phyloP scores from a whole-genome alignment of 2,797 vertebrate genomes.

The Myotis pilosus region DNA sequence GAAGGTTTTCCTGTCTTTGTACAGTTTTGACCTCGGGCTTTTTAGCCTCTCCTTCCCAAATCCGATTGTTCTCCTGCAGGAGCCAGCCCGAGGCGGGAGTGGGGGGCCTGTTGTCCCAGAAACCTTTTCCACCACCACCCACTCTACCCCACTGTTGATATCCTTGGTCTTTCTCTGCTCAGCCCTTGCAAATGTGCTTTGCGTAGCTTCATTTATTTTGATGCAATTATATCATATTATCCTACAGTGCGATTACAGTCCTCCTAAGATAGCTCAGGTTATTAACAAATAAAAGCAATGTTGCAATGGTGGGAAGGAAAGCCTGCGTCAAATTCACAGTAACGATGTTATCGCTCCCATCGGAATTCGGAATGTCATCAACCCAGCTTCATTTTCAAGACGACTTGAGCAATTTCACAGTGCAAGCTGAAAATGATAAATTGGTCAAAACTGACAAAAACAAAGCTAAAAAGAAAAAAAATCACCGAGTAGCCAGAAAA shows the following conservation, averaged over 20 bases:
- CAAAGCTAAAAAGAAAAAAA: background rate
- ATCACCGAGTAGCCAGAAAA: background rate
- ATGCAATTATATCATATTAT: background rate
- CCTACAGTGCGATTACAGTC: background rate
- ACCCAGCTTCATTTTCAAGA: slow-evolving; percentile 3
- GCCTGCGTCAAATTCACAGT: background rate
- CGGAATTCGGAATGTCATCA: background rate
- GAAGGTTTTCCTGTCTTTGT: slow-evolving; percentile 15
- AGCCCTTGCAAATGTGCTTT: background rate
- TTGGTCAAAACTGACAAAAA: slow-evolving; percentile 7
- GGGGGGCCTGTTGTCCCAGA: background rate
- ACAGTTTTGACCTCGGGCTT: slow-evolving; percentile 2
- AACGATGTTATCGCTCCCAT: background rate
- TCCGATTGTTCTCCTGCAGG: background rate
- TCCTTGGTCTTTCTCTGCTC: background rate
- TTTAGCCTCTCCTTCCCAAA: background rate
- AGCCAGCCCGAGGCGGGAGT: background rate
- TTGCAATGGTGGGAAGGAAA: background rate
- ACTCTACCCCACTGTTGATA: background rate
- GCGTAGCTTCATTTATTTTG: background rate
- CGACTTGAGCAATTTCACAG: background rate
- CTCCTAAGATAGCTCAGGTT: background rate
- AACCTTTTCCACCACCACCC: background rate
- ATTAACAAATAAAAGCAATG: slow-evolving; percentile 37
- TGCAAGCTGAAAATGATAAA: background rate